These are phyloP conservation scores for Sorex araneus DNA, from an alignment of 2,113 vertebrate genomes.

Conservation along the genomic window DNA sequence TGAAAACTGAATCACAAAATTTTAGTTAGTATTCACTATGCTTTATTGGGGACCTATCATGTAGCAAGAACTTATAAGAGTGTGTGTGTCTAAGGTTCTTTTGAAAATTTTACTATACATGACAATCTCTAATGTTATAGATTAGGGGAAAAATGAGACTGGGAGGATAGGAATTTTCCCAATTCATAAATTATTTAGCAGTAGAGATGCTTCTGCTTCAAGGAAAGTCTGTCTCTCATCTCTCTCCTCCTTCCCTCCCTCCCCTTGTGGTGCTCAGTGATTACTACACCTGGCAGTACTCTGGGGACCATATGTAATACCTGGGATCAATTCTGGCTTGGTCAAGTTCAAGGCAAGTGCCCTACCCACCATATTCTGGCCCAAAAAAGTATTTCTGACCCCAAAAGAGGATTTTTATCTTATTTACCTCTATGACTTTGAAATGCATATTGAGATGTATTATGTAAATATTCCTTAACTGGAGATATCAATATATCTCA, in stretches of 20 bases:
- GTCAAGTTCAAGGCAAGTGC: too few species aligned
- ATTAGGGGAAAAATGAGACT: conserved; percentile 15
- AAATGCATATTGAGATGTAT: neutral
- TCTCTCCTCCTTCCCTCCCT: too few species aligned
- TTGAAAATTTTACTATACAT: neutral
- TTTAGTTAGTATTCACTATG: neutral
- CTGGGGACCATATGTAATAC: too few species aligned
- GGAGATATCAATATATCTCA: neutral
- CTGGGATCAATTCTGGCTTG: too few species aligned
- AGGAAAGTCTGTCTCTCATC: too few species aligned
- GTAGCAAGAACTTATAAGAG: neutral
- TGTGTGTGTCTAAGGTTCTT: neutral
- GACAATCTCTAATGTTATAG: neutral
- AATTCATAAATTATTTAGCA: conserved; percentile 54
- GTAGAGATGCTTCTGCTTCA: neutral
- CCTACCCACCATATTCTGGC: too few species aligned
- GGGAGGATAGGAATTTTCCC: neutral
- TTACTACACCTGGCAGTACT: too few species aligned
- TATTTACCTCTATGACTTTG: neutral
- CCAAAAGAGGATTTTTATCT: neutral
- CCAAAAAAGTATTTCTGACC: neutral
- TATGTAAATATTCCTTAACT: neutral
- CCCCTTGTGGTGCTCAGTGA: too few species aligned
- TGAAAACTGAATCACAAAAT: conserved; percentile 51
- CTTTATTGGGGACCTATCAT: conserved; percentile 24